Evolutionary conservation across 64 coral and sea anemone species (phyloP), one percentile per base, ranked within the genome.

Genomic region (Astreopora myriophthalma): DNA sequence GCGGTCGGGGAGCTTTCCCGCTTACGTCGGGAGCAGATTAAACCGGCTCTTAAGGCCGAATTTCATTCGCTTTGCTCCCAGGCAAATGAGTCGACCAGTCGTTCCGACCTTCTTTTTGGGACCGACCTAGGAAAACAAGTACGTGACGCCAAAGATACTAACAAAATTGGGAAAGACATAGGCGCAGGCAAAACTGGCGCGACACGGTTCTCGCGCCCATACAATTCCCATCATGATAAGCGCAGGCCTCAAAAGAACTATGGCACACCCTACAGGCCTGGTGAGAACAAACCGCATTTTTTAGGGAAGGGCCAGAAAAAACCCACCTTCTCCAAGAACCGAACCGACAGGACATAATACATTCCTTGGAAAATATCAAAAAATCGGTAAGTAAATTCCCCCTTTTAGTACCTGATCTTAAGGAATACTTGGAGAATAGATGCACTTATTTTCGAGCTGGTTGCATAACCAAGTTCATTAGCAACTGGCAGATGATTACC

Each of bases 101-200:
- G 30, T 4, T 69, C n/a, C 17, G 30, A 32, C 66, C 66, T 69
- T 24, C 30, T 69, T 26, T 69, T 69, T 32, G 66, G 66, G 66
- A 17, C 30, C 6, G 71, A 74, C 71, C 71, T 74, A 40, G 71
- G n/a, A 39, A 74, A 74, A 23, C 71, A 74, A 74, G 36, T 74
- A 33, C 9, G 71, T 13, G 71, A 74, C 71, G 71, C 71, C 71
- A 74, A 74, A 39, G 71, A 74, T 33, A 74, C 17, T 33, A 74
- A 74, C 71, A 74, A 39, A 33, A 74, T 30, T 39, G 29, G 30
- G 17, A 74, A 74, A 74, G 29, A 33, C 30, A 33, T 74, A 74
- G 71, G 71, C 57, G 57, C 19, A 61, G 57, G 57, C 57, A 61
- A 61, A 61, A 22, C 57, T 61, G 57, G 57, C 57, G 19, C 57